Percentiles rank a stretch among this genome's conserved stretches.
Evolutionary conservation across 2,888 invertebrate species (phyloP).

Genomic region (Neocrepidodera transversa): DNA sequence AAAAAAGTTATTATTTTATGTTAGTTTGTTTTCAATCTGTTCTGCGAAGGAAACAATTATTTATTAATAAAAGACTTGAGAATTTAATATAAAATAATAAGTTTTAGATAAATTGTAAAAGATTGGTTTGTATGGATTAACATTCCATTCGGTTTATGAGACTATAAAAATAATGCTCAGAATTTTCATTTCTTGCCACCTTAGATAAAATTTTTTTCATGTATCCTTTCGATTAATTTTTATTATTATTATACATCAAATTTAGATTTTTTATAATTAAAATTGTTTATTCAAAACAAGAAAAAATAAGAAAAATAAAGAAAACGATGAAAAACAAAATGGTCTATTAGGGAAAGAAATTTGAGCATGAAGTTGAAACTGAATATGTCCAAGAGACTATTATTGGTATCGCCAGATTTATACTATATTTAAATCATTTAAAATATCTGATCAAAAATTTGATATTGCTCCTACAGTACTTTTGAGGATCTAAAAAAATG

Average conservation of each 20-base stretch:
- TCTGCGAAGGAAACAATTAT: conserved; percentile 16
- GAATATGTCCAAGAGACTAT: conserved; percentile 83
- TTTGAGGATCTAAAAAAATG: conserved; percentile 69
- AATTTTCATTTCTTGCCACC: no score
- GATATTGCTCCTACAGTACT: conserved; percentile 61
- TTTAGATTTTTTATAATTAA: no score
- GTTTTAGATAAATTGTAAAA: conserved; percentile 13
- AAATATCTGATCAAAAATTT: conserved; percentile 79
- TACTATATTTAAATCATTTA: conserved; percentile 90
- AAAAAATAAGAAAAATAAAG: conserved; percentile 57
- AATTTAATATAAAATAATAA: conserved; percentile 19
- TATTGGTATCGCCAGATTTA: conserved; percentile 91
- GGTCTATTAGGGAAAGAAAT: conserved; percentile 53
- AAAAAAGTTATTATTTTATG: conserved; percentile 1
- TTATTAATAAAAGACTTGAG: conserved; percentile 15
- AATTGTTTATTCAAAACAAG: no score
- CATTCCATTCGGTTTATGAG: background rate
- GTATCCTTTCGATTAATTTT: no score
- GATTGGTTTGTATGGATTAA: background rate
- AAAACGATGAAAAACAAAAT: conserved; percentile 72
- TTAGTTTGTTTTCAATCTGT: conserved; percentile 12
- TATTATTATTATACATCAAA: no score
- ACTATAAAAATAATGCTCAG: background rate
- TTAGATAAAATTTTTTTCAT: no score
- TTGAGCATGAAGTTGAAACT: conserved; percentile 53